Evolutionary conservation across 2,113 vertebrate species (phyloP).

Genomic region (Crotophaga sulcirostris): DNA sequence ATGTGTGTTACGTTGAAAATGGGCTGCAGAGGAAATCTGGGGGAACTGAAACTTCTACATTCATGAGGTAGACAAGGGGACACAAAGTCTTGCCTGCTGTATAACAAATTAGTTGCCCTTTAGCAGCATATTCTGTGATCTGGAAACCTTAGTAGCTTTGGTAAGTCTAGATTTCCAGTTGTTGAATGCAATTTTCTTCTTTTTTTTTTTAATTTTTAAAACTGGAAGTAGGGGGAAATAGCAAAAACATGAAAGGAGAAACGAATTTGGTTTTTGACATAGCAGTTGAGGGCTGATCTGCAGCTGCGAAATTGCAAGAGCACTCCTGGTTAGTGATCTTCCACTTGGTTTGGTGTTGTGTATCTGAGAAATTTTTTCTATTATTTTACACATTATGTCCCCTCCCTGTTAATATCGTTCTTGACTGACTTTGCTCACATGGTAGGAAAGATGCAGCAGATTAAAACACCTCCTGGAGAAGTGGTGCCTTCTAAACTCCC

Average conservation of each 20-base stretch:
- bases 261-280: rapidly evolving
- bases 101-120: neutral
- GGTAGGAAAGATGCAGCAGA: neutral
- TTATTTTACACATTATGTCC: neutral
- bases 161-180: neutral
- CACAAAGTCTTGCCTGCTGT: neutral
- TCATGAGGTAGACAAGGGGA: neutral
- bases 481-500: neutral
- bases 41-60: neutral
- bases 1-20: neutral
- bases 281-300: neutral
- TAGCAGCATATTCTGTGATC: neutral
- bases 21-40: neutral
- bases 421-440: neutral
- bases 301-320: neutral
- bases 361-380: neutral
- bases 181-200: neutral
- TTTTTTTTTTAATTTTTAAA: neutral
- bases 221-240: neutral
- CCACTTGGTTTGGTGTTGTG: rapidly evolving
- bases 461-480: neutral
- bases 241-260: neutral
- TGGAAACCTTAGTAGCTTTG: neutral
- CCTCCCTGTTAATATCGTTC: neutral
- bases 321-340: neutral